Percentiles rank a stretch among this genome's conserved stretches.
These are phyloP conservation scores for Globodera rostochiensis DNA, from an alignment of 1,140 invertebrate genomes.

Conservation along the genomic window DNA sequence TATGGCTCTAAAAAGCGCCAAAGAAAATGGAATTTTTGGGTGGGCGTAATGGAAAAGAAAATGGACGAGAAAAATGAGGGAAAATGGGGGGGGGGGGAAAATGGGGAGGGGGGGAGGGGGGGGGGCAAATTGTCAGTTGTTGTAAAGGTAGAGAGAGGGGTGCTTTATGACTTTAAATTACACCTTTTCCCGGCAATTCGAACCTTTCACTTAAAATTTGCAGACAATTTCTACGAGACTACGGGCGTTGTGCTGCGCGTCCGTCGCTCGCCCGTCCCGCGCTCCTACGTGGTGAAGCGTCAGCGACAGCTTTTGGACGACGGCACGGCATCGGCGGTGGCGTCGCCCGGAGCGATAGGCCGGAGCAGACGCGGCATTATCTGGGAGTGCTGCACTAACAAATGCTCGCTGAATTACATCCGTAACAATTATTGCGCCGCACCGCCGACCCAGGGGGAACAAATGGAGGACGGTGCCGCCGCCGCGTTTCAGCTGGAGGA, in stretches of 20 bases:
- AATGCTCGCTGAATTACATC: constrained; percentile 29
- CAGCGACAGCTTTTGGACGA: background rate
- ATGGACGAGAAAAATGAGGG: background rate
- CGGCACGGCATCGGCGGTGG: background rate
- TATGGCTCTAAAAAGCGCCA: background rate
- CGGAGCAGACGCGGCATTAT: constrained; percentile 26
- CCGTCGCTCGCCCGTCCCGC: constrained; percentile 2
- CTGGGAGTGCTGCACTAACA: constrained; percentile 33
- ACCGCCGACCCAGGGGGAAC: background rate
- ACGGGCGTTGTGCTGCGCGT: constrained; percentile 26
- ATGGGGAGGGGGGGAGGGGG: background rate
- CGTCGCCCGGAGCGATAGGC: constrained; percentile 2
- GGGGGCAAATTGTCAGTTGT: too few species aligned
- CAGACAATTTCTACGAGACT: constrained; percentile 25
- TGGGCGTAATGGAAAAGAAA: background rate
- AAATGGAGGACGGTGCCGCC: background rate
- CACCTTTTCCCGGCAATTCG: too few species aligned
- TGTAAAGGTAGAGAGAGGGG: too few species aligned
- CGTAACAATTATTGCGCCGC: constrained; percentile 28
- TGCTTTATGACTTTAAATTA: too few species aligned
- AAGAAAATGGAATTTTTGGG: constrained; percentile 9
- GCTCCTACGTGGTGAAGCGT: constrained; percentile 3
- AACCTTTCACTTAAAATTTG: background rate
- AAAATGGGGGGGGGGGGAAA: background rate
- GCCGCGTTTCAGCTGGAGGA: constrained; percentile 17